Conservation (phyloP, 2,113 vertebrate species). For the Sylvilagus bachmani region DNA sequence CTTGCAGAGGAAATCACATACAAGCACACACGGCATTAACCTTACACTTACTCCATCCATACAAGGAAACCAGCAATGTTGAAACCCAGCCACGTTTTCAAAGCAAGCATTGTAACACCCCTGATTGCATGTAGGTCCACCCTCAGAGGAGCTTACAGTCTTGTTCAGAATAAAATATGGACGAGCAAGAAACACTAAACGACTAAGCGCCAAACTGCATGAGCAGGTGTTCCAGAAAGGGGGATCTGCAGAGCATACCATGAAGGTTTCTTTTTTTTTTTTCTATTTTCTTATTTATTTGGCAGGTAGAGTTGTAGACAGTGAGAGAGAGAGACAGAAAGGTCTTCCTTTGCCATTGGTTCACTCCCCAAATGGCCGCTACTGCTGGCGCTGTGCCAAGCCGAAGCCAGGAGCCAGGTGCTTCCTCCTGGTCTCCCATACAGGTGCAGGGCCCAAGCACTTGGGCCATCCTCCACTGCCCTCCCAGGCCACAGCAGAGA, state of each 20-base stretch:
- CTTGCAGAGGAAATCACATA: not conserved
- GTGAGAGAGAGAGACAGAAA: too few relatives aligned
- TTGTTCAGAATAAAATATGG: not conserved
- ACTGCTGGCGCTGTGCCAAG: too few relatives aligned
- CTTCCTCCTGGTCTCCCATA: too few relatives aligned
- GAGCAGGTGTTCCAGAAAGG: not conserved
- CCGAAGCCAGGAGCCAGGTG: too few relatives aligned
- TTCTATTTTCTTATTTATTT: too few relatives aligned
- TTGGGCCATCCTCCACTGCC: too few relatives aligned
- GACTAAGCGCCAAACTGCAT: not conserved
- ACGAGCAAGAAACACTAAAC: not conserved
- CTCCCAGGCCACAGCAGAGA: too few relatives aligned
- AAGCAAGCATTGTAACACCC: not conserved
- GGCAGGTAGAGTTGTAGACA: too few relatives aligned
- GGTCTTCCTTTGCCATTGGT: too few relatives aligned
- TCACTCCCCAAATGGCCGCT: too few relatives aligned
- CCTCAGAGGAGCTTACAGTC: not conserved
- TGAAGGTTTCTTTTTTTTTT: too few relatives aligned
- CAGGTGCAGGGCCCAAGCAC: too few relatives aligned
- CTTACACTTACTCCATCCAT: rapidly evolving
- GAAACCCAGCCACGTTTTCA: not conserved
- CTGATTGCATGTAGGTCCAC: not conserved
- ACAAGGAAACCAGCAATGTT: rapidly evolving
- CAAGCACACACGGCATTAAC: not conserved
- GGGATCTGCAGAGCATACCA: rapidly evolving